phyloP scores from a whole-genome alignment of 2,888 invertebrate species.

The Chaetoderma sp. region DNA sequence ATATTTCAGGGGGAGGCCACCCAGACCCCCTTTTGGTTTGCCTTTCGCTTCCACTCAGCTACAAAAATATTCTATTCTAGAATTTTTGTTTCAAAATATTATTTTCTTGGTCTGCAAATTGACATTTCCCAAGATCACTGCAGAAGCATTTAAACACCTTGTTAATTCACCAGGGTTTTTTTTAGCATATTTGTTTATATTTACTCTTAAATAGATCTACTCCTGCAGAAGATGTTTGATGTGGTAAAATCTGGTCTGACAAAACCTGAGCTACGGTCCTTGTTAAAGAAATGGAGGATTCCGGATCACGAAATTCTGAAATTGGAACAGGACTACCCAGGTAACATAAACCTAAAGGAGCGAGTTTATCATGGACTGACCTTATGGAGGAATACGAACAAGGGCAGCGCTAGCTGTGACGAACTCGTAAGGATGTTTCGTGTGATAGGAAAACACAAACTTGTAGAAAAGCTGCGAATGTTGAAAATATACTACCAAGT shows the following conservation, averaged over 20 bases:
- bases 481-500: slow-evolving; percentile 57
- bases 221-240: slow-evolving; percentile 58
- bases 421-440: slow-evolving; percentile 62
- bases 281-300: slow-evolving; percentile 61
- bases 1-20: too few species aligned
- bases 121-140: too few species aligned
- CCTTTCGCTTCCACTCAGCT: too few species aligned
- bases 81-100: too few species aligned
- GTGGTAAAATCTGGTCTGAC: slow-evolving; percentile 51
- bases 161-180: too few species aligned
- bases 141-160: too few species aligned
- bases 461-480: slow-evolving; percentile 45
- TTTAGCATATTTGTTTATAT: too few species aligned
- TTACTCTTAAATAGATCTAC: slow-evolving; percentile 49
- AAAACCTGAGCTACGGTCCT: slow-evolving; percentile 61
- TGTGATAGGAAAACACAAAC: slow-evolving; percentile 55
- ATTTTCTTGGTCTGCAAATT: too few species aligned
- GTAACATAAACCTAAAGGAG: slow-evolving; percentile 58
- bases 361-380: slow-evolving; percentile 52
- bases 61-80: too few species aligned
- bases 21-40: too few species aligned
- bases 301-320: slow-evolving; percentile 59
- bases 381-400: slow-evolving; percentile 57
- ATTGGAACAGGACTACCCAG: slow-evolving; percentile 58
- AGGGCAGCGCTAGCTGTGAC: slow-evolving; percentile 54